Conservation (phyloP, 2,113 vertebrate species). For the Physeter macrocephalus region DNA sequence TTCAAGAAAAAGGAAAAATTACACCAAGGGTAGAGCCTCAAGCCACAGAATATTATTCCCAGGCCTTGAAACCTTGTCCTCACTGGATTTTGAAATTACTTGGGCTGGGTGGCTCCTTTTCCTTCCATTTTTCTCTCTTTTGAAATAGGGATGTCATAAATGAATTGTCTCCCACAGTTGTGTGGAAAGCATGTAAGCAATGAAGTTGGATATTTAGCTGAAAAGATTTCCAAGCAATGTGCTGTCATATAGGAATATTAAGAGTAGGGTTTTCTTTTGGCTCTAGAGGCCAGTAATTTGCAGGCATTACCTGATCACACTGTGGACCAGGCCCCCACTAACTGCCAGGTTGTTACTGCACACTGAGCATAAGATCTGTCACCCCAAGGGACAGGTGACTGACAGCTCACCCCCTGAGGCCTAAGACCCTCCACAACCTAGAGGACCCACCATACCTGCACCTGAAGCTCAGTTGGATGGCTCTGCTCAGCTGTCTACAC, state of each 20-base stretch:
- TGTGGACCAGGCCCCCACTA: background rate
- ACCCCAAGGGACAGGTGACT: background rate
- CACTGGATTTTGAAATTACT: too few relatives aligned
- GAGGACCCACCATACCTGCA: background rate
- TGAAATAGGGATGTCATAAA: too few relatives aligned
- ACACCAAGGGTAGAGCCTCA: too few relatives aligned
- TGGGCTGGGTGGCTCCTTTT: too few relatives aligned
- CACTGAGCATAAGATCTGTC: background rate
- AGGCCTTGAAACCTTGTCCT: too few relatives aligned
- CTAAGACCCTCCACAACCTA: background rate
- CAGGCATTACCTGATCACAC: background rate
- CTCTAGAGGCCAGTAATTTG: background rate
- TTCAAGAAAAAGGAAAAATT: too few relatives aligned
- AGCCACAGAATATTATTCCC: too few relatives aligned
- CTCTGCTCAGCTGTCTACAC: background rate
- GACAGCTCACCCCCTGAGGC: background rate
- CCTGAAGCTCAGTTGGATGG: background rate
- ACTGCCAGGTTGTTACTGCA: background rate
- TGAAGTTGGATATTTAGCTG: too few relatives aligned
- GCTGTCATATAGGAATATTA: background rate
- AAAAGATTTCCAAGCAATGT: background rate
- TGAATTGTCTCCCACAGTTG: too few relatives aligned
- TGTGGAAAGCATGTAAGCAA: too few relatives aligned
- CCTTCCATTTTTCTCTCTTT: too few relatives aligned
- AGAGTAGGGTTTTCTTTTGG: background rate